These are phyloP conservation scores for Pardalotus punctatus DNA, from an alignment of 2,113 vertebrate species.

Conservation along the genomic window DNA sequence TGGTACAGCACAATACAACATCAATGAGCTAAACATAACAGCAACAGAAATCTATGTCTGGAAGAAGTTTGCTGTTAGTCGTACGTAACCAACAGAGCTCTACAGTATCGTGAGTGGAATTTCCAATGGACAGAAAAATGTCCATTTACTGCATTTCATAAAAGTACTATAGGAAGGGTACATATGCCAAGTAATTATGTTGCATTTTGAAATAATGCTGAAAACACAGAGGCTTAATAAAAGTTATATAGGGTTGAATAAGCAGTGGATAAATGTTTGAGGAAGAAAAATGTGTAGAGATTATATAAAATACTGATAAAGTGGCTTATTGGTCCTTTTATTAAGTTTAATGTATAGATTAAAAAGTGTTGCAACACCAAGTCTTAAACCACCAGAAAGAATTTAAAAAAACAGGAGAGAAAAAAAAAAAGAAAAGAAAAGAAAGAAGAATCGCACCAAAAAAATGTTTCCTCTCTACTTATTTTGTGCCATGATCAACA, in stretches of 20 bases:
- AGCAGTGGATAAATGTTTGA: slow-evolving; percentile 48
- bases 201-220: slow-evolving; percentile 67
- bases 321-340: slow-evolving; percentile 72
- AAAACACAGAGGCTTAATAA: slow-evolving; percentile 67
- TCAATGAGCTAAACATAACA: slow-evolving; percentile 66
- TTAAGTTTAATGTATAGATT: slow-evolving; percentile 64
- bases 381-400: slow-evolving; percentile 48
- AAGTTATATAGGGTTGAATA: slow-evolving; percentile 60
- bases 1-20: slow-evolving; percentile 70
- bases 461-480: not conserved
- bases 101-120: slow-evolving; percentile 30
- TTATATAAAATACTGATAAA: slow-evolving; percentile 74
- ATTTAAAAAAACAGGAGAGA: not conserved
- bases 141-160: slow-evolving; percentile 54
- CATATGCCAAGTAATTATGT: slow-evolving; percentile 60
- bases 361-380: slow-evolving; percentile 72
- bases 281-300: slow-evolving; percentile 47
- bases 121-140: slow-evolving; percentile 25
- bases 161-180: slow-evolving; percentile 63
- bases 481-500: not conserved
- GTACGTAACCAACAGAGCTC: slow-evolving; percentile 4
- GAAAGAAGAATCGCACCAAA: slow-evolving; percentile 7
- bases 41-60: slow-evolving; percentile 59
- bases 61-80: slow-evolving; percentile 52
- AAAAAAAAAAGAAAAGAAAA: not conserved